These are phyloP conservation scores for Habropoda laboriosa DNA, from an alignment of 1,140 invertebrate species.

Conservation along the genomic window DNA sequence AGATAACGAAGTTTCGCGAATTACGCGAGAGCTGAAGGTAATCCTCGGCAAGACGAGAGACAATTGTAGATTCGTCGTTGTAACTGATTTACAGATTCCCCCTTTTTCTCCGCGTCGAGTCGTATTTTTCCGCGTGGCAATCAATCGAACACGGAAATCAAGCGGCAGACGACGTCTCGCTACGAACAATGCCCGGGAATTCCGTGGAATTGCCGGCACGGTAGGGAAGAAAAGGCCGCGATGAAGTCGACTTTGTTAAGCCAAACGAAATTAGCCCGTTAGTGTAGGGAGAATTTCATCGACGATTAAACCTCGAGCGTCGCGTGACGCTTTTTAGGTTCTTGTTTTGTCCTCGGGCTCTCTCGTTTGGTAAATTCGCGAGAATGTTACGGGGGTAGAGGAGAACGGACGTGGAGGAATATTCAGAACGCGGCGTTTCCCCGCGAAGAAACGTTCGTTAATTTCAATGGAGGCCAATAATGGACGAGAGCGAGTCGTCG, in stretches of 20 bases:
- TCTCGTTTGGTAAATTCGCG: conserved; percentile 26
- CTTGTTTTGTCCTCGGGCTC: background rate
- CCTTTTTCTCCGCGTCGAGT: background rate
- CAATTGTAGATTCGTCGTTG: background rate
- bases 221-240: conserved; percentile 19
- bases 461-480: conserved; percentile 24
- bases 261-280: conserved; percentile 56
- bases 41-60: background rate
- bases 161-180: conserved; percentile 1
- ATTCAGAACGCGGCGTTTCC: conserved; percentile 19
- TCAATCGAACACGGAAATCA: conserved; percentile 42
- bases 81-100: conserved; percentile 3
- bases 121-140: conserved; percentile 6
- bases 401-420: background rate
- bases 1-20: background rate
- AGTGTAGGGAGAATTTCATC: conserved; percentile 54
- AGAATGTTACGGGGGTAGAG: background rate
- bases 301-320: conserved; percentile 40
- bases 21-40: background rate
- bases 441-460: conserved; percentile 52
- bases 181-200: conserved; percentile 15
- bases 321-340: background rate
- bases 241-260: conserved; percentile 61
- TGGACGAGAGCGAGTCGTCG: conserved; percentile 35
- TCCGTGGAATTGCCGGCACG: background rate